Conservation (phyloP, 2,888 invertebrate species). For the Thyatira batis region DNA sequence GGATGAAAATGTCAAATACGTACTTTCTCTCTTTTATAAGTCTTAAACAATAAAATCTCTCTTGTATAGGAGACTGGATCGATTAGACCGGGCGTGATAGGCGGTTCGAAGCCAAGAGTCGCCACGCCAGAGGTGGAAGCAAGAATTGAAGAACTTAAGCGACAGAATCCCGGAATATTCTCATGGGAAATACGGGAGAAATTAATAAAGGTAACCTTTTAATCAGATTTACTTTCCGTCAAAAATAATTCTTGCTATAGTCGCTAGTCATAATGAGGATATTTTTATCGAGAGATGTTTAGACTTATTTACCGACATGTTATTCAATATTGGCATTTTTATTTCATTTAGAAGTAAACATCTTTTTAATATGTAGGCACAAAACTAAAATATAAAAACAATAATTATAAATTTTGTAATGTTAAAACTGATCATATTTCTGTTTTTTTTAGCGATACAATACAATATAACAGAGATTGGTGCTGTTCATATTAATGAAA, state of each 20-base stretch:
- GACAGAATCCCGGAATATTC: slow-evolving; percentile 96
- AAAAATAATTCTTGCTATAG: background rate
- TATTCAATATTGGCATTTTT: background rate
- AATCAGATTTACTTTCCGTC: background rate
- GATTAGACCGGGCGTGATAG: slow-evolving; percentile 96
- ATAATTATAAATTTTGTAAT: too few species aligned
- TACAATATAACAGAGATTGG: too few species aligned
- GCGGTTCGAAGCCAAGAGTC: slow-evolving; percentile 96
- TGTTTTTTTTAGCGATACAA: too few species aligned
- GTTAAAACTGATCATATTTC: too few species aligned
- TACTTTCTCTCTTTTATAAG: background rate
- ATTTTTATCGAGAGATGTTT: background rate
- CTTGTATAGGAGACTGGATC: slow-evolving; percentile 93
- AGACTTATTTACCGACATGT: background rate
- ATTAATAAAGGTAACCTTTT: slow-evolving; percentile 87
- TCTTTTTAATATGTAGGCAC: too few species aligned
- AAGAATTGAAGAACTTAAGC: slow-evolving; percentile 94
- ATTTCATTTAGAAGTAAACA: background rate
- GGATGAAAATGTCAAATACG: background rate
- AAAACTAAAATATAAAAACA: too few species aligned
- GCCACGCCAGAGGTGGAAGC: slow-evolving; percentile 96
- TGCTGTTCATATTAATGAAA: too few species aligned
- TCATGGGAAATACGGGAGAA: slow-evolving; percentile 97
- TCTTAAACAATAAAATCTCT: slow-evolving; percentile 16
- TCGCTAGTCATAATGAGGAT: too few species aligned